Conservation (phyloP, 2,113 vertebrate species). For the Elephantulus edwardii region DNA sequence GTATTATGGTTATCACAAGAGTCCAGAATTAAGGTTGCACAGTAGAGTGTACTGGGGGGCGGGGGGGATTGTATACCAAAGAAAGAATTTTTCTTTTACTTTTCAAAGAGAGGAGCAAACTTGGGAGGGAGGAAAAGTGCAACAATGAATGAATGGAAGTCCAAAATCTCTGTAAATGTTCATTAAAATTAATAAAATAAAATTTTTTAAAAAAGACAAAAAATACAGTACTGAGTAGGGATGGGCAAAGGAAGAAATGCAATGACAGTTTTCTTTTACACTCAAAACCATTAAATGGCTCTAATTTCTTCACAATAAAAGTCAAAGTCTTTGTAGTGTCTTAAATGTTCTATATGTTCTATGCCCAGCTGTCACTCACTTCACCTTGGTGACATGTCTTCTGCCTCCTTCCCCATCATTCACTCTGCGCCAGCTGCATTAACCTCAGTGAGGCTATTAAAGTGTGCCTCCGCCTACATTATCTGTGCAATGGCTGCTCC, state of each 20-base stretch:
- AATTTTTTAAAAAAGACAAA: too few relatives aligned
- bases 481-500: not conserved
- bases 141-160: too few relatives aligned
- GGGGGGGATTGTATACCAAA: too few relatives aligned
- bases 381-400: not conserved
- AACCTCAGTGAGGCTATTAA: not conserved
- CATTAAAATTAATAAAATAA: too few relatives aligned
- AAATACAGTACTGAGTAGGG: not conserved
- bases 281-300: not conserved
- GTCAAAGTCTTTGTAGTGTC: not conserved
- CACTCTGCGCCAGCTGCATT: not conserved
- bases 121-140: too few relatives aligned
- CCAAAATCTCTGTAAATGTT: too few relatives aligned
- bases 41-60: too few relatives aligned
- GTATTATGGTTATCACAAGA: too few relatives aligned
- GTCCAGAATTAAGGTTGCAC: too few relatives aligned
- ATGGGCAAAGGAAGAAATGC: not conserved
- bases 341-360: not conserved
- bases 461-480: accelerated
- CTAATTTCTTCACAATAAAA: not conserved
- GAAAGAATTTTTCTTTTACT: too few relatives aligned
- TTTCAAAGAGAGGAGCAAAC: too few relatives aligned
- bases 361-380: accelerated
- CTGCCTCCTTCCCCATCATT: not conserved
- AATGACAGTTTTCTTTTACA: not conserved